phyloP scores from a whole-genome alignment of 2,113 vertebrate species.

The Ictidomys tridecemlineatus region DNA sequence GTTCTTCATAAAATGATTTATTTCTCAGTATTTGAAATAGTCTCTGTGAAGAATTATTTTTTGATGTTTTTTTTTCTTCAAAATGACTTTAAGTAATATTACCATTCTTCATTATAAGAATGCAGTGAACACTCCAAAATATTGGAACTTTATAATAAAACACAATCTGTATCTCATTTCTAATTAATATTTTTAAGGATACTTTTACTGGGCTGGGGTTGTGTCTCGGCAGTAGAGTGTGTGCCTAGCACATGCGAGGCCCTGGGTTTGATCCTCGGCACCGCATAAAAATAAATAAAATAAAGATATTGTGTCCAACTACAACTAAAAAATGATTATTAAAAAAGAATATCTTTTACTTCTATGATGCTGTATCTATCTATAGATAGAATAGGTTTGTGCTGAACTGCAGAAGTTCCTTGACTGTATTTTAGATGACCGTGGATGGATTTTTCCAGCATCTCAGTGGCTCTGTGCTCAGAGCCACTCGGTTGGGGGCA shows the following conservation, averaged over 20 bases:
- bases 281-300: no score
- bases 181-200: background rate
- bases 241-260: no score
- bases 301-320: no score
- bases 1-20: constrained; percentile 9
- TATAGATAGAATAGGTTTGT: background rate
- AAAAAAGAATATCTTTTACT: background rate
- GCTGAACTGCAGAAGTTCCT: background rate
- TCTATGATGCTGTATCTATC: background rate
- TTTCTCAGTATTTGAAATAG: constrained; percentile 21
- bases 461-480: background rate
- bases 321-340: no score
- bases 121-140: background rate
- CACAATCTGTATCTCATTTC: background rate
- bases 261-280: no score
- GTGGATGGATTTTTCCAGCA: background rate
- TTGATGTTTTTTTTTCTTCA: constrained; percentile 4
- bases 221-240: no score
- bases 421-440: background rate
- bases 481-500: background rate
- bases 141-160: background rate
- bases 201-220: background rate
- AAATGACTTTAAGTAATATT: background rate
- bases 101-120: background rate
- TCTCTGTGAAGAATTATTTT: background rate